Percentiles rank a stretch among this genome's conserved stretches.
Evolutionary conservation across 2,888 invertebrate genomes (phyloP).

Genomic region (Azorinus chamasolen): DNA sequence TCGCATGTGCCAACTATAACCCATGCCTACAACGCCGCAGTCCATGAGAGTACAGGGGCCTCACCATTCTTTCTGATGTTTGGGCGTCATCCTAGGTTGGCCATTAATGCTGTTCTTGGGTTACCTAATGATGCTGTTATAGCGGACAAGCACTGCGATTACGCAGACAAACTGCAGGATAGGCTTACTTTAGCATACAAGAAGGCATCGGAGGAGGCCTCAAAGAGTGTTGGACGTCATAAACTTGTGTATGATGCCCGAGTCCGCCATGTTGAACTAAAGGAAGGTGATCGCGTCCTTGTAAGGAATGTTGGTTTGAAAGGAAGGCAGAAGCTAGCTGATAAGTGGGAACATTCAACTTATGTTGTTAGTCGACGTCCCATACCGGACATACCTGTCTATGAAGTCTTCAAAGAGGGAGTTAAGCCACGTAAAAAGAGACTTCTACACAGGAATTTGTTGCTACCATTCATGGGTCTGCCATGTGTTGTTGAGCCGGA

Average conservation of each 20-base stretch:
- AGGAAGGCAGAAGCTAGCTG: conserved; percentile 12
- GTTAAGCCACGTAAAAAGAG: background rate
- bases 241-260: background rate
- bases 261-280: background rate
- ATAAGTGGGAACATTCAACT: conserved; percentile 3
- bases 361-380: background rate
- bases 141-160: conserved; percentile 6
- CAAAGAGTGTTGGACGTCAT: background rate
- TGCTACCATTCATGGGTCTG: conserved; percentile 7
- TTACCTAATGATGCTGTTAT: conserved; percentile 7
- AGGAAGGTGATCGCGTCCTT: background rate
- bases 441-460: conserved; percentile 2
- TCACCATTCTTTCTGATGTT: conserved; percentile 37
- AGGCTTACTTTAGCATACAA: conserved; percentile 2
- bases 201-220: background rate
- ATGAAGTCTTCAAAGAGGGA: conserved; percentile 2
- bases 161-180: conserved; percentile 11
- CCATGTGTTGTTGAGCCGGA: no score
- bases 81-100: conserved; percentile 14
- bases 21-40: conserved; percentile 27
- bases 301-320: background rate
- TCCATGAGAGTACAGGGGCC: conserved; percentile 20
- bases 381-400: background rate
- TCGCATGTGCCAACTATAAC: conserved; percentile 6
- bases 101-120: conserved; percentile 25